Evolutionary conservation across 2,888 invertebrate species (phyloP).

Genomic region (Chalcosyrphus nemorum): DNA sequence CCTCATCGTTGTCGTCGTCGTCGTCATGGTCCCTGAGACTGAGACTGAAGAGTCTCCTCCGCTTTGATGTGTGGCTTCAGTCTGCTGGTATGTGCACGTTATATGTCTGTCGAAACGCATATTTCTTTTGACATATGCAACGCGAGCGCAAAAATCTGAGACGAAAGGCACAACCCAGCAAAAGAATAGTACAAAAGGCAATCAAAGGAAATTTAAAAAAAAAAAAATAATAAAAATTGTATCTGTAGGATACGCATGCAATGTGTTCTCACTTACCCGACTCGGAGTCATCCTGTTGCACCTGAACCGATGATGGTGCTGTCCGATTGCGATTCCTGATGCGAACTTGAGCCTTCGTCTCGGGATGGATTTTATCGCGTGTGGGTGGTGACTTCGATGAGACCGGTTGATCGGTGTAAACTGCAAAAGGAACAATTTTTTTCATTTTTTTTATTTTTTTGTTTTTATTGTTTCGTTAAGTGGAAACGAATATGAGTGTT

Average conservation of each 20-base stretch:
- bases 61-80: constrained; percentile 60
- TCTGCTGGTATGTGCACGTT: constrained; percentile 43
- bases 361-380: constrained; percentile 89
- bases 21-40: constrained; percentile 34
- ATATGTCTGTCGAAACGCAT: constrained; percentile 53
- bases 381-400: constrained; percentile 92
- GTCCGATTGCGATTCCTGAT: constrained; percentile 81
- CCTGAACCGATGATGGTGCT: constrained; percentile 68
- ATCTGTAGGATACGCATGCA: constrained; percentile 17
- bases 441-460: too few relatives aligned
- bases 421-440: constrained; percentile 80
- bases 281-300: constrained; percentile 74
- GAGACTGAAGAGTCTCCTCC: constrained; percentile 41
- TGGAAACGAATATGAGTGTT: constrained; percentile 50
- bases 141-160: constrained; percentile 32
- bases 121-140: constrained; percentile 72
- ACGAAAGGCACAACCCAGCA: constrained; percentile 9
- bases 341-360: constrained; percentile 87
- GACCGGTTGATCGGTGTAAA: constrained; percentile 87
- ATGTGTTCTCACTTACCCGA: constrained; percentile 73
- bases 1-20: constrained; percentile 9
- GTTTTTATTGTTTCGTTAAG: constrained; percentile 49
- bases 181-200: constrained; percentile 5
- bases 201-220: constrained; percentile 48
- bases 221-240: constrained; percentile 44